Base-by-base conservation (phyloP, 1,140 invertebrate species). In the Micrasema minimum region DNA sequence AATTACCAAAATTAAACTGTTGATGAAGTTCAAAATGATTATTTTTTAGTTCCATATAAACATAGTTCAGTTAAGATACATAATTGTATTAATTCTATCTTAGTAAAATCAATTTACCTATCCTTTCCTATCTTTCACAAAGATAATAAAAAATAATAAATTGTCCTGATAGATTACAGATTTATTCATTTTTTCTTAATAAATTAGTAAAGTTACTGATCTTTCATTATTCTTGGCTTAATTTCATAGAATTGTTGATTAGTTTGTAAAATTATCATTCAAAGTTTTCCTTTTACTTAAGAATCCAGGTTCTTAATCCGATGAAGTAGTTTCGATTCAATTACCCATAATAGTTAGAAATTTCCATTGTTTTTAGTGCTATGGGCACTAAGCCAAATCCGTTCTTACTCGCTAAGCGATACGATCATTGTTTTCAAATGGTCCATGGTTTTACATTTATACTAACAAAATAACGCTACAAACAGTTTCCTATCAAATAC, bases 321-420 rank as follows among this genome's bases (percentile, higher is more conserved):
- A 14, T 45, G 18, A 6, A 45, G 3, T n/a, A 16, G 4, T 45
- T 57, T 35, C 9, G 18, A 57, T 57, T 14, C 31, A 35, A 57
- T 57, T n/a, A n/a, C n/a, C n/a, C n/a, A n/a, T 57, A 57, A 22
- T 57, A 38, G 9, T 23, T 51, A 9, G 16, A 23, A 22, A 12
- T 22, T 35, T n/a, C 31, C 31, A 57, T 35, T 37, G 53, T 57
- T 57, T 55, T 14, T n/a, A 2, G 31, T 37, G 53, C 3, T 2
- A 23, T 37, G 10, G 53, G 53, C 53, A 57, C n/a, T n/a, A 37
- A 26, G 51, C 51, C 51, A 57, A 57, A 35, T 35, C 31, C 14
- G n/a, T 38, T 57, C 31, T 35, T 57, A 57, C 1, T 35, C 2
- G 20, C 4, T 16, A 37, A 35, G 26, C 16, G 18, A 55, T 16